Base-by-base conservation (phyloP, 2,113 vertebrate genomes). In the Lates calcarifer region DNA sequence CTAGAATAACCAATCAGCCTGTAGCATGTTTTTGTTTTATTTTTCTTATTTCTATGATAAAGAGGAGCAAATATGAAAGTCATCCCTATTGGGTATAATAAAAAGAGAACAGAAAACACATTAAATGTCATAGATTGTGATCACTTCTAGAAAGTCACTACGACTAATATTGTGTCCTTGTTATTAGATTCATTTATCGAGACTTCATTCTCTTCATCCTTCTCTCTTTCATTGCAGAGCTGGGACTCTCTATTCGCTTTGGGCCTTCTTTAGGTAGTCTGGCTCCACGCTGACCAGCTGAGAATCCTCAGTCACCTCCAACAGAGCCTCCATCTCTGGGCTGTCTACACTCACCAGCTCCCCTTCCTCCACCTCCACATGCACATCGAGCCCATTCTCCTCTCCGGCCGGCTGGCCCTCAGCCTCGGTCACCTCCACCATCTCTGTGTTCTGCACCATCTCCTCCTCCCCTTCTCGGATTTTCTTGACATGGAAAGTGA, bases 401-500 rank as follows among this genome's bases (percentile, higher is more conserved):
- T 97, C 97, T 90, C 95, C 96, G 89, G 90, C 95, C 67, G 95
- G 95, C 0, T 95, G 96, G 75, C 91, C 96, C 28, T 81, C 90
- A 0, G 94, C 94, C 24, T 96, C 94, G 1, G 93, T 93, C 53
- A 96, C 97, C 73, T 97, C 96, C 89, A 96, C 96, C 95, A 97
- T 96, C 93, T 98, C 97, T 0, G 96, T 96, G 89, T 95, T 95
- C 76, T 96, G 94, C 85, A 96, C 92, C 82, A 96, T 95, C 86
- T 97, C 98, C 74, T 94, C 96, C 87, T 96, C 95, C 0, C 98
- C 98, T 63, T 97, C 97, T 55, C 98, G 94, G 91, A 99, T 96
- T 93, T 99, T 99, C 96, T 99, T 99, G 55, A 99, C 98, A 0
- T 98, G 96, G 93, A 99, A 99, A 74, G 98, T 99, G 91, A 99